Percentiles rank a stretch among this genome's conserved stretches.
Evolutionary conservation across 2,797 vertebrate genomes (phyloP).

Genomic region (Sebastes hubbsi): DNA sequence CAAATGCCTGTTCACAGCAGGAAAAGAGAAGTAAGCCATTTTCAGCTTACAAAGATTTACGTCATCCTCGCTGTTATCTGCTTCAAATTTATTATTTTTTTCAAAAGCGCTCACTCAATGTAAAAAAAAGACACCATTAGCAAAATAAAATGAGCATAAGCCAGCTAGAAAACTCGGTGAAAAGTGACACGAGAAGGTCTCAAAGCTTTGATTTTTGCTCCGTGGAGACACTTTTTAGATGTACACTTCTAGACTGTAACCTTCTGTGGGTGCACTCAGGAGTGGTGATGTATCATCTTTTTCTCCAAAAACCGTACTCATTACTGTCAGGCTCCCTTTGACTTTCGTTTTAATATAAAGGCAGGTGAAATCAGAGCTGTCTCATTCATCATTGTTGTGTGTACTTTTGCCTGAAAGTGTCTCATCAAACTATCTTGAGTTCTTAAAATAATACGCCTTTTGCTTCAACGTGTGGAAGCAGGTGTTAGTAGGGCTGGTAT

Average conservation of each 20-base stretch:
- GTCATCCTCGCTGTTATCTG: conserved; percentile 1
- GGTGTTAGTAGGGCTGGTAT: background rate
- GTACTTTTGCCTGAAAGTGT: background rate
- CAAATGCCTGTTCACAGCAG: conserved; percentile 13
- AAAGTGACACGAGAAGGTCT: conserved; percentile 25
- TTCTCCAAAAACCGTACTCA: conserved; percentile 15
- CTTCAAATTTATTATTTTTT: conserved; percentile 6
- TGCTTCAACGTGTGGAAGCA: background rate
- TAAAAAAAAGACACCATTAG: background rate
- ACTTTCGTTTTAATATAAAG: conserved; percentile 13
- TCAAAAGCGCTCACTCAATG: conserved; percentile 5
- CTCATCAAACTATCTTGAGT: background rate
- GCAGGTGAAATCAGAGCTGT: conserved; percentile 12
- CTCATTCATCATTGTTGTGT: background rate
- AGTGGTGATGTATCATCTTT: conserved; percentile 11
- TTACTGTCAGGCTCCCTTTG: conserved; percentile 31
- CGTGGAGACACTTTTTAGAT: conserved; percentile 20
- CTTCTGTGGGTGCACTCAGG: background rate
- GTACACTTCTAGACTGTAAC: conserved; percentile 23
- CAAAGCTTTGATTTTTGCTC: conserved; percentile 35
- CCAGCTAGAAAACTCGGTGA: conserved; percentile 9
- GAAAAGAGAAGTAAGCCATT: conserved; percentile 8
- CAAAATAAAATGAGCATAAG: conserved; percentile 3
- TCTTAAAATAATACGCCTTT: background rate
- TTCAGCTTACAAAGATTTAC: conserved; percentile 17